A percentile compares a stretch with the other conserved stretches of the same genome.
These are phyloP conservation scores for Apamea anceps DNA, from an alignment of 2,888 invertebrate genomes.

Conservation along the genomic window DNA sequence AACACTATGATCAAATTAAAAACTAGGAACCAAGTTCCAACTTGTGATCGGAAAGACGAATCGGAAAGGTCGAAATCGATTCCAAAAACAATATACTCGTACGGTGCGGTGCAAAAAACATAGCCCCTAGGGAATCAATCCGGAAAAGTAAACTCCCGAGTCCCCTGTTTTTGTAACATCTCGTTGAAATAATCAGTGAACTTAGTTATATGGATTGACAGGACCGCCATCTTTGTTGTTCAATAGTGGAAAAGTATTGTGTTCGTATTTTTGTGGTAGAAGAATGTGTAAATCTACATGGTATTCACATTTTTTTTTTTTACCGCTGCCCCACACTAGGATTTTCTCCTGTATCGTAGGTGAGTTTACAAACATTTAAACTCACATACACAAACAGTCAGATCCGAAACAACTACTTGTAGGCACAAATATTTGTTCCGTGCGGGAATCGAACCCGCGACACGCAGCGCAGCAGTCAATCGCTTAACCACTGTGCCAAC, in stretches of 20 bases:
- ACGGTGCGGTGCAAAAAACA: conserved; percentile 49
- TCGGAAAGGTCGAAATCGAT: conserved; percentile 39
- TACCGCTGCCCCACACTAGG: no score
- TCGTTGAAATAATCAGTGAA: conserved; percentile 61
- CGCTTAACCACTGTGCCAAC: no score
- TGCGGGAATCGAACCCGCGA: no score
- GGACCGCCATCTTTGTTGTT: conserved; percentile 34
- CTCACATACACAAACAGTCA: no score
- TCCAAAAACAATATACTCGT: conserved; percentile 49
- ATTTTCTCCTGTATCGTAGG: no score
- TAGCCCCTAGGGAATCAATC: conserved; percentile 60
- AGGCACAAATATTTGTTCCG: no score
- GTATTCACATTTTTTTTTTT: no score
- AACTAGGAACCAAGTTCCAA: neutral
- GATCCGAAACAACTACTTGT: no score
- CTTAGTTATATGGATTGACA: conserved; percentile 47
- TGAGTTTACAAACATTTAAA: no score
- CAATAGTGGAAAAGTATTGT: conserved; percentile 1
- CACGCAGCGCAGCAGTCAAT: no score
- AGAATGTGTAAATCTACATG: no score
- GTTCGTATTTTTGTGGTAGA: neutral
- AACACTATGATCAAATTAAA: conserved; percentile 1
- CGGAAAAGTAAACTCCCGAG: conserved; percentile 58
- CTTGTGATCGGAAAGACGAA: conserved; percentile 13
- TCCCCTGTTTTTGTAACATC: conserved; percentile 54